phyloP scores from a whole-genome alignment of 2,113 vertebrate genomes.

The Empidonax alnorum region DNA sequence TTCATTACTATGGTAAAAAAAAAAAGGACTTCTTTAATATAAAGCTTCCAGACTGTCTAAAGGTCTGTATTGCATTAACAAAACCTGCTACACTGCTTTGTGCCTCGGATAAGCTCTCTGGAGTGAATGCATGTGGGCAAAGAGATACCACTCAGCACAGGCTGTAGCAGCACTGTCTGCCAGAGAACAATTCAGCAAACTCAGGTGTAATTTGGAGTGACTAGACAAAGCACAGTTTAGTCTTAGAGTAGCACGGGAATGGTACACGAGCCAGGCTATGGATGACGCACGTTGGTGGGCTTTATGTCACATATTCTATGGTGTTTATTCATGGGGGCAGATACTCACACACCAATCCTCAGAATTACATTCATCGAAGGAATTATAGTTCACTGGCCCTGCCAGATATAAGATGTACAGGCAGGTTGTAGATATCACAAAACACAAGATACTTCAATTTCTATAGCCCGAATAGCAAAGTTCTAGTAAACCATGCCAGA shows the following conservation, averaged over 20 bases:
- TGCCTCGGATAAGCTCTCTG: background rate
- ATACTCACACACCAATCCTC: background rate
- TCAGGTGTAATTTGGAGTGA: background rate
- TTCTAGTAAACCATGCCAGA: background rate
- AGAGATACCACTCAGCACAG: background rate
- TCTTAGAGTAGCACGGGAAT: background rate
- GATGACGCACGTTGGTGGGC: accelerated
- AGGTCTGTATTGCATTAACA: background rate
- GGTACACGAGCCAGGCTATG: accelerated
- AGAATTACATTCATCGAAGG: background rate
- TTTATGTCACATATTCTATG: background rate
- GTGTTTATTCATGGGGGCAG: background rate
- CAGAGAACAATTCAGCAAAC: background rate
- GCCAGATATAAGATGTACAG: background rate
- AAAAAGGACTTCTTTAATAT: background rate
- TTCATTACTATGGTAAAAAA: background rate
- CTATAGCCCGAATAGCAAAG: background rate
- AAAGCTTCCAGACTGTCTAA: background rate
- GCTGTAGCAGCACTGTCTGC: background rate
- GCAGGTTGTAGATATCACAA: background rate
- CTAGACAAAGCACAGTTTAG: background rate
- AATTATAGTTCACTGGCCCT: background rate
- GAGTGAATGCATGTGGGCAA: background rate
- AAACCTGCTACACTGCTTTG: background rate
- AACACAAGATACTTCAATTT: background rate